phyloP scores from a whole-genome alignment of 35 echinoderm and acorn worm genomes.

The Acanthaster planci region DNA sequence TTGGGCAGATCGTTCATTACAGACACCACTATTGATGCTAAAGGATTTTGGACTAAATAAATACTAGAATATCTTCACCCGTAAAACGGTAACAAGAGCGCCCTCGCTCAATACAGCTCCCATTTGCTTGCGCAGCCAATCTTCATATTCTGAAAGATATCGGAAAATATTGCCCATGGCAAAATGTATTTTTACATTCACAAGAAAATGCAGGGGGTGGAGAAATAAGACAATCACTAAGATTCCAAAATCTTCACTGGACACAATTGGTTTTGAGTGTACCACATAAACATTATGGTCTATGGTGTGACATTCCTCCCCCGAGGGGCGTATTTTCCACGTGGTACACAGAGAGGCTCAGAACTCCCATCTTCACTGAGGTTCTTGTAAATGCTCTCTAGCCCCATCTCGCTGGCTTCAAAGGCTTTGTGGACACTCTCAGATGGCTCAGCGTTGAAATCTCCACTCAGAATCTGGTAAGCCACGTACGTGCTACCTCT shows the following conservation, averaged over 20 bases:
- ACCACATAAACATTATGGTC: conserved; percentile 99
- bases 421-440: conserved; percentile 78
- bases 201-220: no score
- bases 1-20: no score
- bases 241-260: conserved; percentile 42
- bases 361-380: conserved; percentile 43
- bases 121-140: no score
- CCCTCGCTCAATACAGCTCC: no score
- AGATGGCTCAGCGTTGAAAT: conserved; percentile 87
- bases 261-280: conserved; percentile 45
- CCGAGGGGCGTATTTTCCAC: conserved; percentile 85
- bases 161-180: no score
- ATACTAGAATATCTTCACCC: no score
- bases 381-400: conserved; percentile 75
- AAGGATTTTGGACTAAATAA: no score
- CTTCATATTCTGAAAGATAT: no score
- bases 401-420: conserved; percentile 40
- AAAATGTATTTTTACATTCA: no score
- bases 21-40: no score
- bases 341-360: conserved; percentile 86
- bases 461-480: conserved; percentile 79
- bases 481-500: conserved; percentile 37
- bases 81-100: no score
- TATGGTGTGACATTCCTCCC: conserved; percentile 92
- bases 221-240: no score